Base-by-base conservation (phyloP, 2,888 invertebrate species). In the Rapana venosa region DNA sequence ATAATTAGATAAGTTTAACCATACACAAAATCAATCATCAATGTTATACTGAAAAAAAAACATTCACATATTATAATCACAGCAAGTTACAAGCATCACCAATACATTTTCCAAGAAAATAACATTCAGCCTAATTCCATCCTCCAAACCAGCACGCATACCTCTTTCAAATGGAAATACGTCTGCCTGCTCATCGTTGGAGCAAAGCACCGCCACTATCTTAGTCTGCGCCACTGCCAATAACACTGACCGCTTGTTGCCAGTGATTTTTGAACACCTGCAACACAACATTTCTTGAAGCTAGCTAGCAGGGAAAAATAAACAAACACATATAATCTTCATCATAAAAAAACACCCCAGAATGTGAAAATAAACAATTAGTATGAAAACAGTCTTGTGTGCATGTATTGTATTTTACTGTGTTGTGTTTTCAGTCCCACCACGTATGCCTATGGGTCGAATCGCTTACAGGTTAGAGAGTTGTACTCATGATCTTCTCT, bases 241-340 rank as follows among this genome's bases (percentile, higher is more conserved):
- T 98, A 91, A 98, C 98, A 4, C 87, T 91, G 94, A 97, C 97
- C 1, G 98, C 98, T 96, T 99, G 98, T 95, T 98, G 98, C 98
- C 99, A 99, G 96, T 99, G 99, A 96, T 98, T 98, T 96, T 98
- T 98, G 96, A 98, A 98, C 94, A 98, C 98, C 89, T 89, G 89
- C 35, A 26, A 77, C 47, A 47, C 87, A 87, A n/a, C 22, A 56
- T 87, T 36, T 5, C 20, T 47, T 81, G 2, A n/a, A 1, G 5
- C n/a, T 74, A 26, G 0, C 13, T 30, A n/a, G n/a, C 74, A 74
- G 6, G 13, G n/a, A 0, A 20, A 83, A 20, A 83, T n/a, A 81
- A 36, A 35, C 8, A 36, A 81, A 32, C 35, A 32, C 13, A 35
- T 0, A 30, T 30, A 32, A 13, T 32, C 15, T 32, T 30, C 5